Evolutionary conservation across 1,140 invertebrate genomes (phyloP).

Genomic region (Lasioglossum albipes): DNA sequence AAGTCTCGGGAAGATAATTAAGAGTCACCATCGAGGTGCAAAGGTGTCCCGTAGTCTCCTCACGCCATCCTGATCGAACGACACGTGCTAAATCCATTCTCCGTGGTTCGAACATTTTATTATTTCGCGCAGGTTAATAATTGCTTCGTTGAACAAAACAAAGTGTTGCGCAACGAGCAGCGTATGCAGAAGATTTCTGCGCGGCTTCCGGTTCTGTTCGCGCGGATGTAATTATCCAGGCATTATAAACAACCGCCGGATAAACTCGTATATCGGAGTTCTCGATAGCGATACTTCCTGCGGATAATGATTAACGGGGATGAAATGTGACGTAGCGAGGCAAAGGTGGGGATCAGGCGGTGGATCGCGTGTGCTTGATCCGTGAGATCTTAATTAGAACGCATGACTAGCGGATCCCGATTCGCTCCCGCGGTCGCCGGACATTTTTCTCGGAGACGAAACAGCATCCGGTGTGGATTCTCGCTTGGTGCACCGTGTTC

Average conservation of each 20-base stretch:
- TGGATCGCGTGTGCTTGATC: slow-evolving; percentile 58
- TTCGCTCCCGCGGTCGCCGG: slow-evolving; percentile 38
- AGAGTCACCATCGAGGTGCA: slow-evolving; percentile 1
- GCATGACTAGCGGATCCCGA: slow-evolving; percentile 62
- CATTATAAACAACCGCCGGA: neutral
- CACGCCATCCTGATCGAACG: neutral
- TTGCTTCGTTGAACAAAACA: too few species aligned
- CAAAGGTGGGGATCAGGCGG: slow-evolving; percentile 19
- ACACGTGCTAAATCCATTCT: neutral
- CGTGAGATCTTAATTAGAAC: slow-evolving; percentile 66
- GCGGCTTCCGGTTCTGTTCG: neutral
- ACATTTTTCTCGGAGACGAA: slow-evolving; percentile 57
- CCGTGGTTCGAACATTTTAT: neutral
- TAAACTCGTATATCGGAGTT: slow-evolving; percentile 2
- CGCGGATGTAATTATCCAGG: neutral
- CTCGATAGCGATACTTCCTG: neutral
- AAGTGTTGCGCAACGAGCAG: too few species aligned
- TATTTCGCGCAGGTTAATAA: too few species aligned
- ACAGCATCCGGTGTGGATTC: slow-evolving; percentile 52
- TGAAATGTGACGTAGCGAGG: slow-evolving; percentile 38
- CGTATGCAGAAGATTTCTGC: too few species aligned
- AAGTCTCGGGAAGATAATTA: slow-evolving; percentile 41
- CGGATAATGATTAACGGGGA: slow-evolving; percentile 35
- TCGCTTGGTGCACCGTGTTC: neutral
- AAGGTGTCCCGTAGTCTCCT: slow-evolving; percentile 9